A percentile compares a stretch with the other conserved stretches of the same genome.
Evolutionary conservation across 2,797 vertebrate species (phyloP).

Genomic region (Thunnus albacares): DNA sequence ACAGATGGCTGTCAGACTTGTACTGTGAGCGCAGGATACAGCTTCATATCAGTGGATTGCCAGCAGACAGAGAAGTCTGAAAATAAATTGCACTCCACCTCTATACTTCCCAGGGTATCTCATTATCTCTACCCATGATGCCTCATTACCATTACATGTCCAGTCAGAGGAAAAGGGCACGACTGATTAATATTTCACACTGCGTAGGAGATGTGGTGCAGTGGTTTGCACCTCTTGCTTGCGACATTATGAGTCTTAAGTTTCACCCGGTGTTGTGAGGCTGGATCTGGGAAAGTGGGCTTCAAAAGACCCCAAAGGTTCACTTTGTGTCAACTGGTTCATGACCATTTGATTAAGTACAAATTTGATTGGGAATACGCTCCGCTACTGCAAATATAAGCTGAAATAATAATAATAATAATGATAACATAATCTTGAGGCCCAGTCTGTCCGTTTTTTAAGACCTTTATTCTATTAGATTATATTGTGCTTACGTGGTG

Average conservation of each 20-base stretch:
- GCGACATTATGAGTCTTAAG: background rate
- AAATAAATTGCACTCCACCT: constrained; percentile 57
- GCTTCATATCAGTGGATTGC: constrained; percentile 23
- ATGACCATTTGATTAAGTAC: constrained; percentile 9
- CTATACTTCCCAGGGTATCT: constrained; percentile 66
- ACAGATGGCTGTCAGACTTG: constrained; percentile 37
- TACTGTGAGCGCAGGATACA: constrained; percentile 32
- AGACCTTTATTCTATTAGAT: background rate
- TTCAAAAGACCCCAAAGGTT: background rate
- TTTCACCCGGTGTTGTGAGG: constrained; percentile 1
- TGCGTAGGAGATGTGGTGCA: constrained; percentile 31
- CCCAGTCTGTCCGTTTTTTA: too few species aligned
- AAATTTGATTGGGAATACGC: background rate
- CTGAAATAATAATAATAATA: background rate
- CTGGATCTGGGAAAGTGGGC: background rate
- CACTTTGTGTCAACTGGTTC: background rate
- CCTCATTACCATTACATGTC: constrained; percentile 74
- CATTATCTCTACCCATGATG: constrained; percentile 80
- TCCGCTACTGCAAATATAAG: background rate
- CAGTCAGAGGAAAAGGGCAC: constrained; percentile 76
- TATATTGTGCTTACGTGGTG: background rate
- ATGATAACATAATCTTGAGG: background rate
- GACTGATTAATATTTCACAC: constrained; percentile 78
- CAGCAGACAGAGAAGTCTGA: constrained; percentile 39
- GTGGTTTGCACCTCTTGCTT: constrained; percentile 25